Percentiles rank a stretch among this genome's conserved stretches.
phyloP scores from a whole-genome alignment of 2,113 vertebrate genomes.

The Hipposideros armiger region DNA sequence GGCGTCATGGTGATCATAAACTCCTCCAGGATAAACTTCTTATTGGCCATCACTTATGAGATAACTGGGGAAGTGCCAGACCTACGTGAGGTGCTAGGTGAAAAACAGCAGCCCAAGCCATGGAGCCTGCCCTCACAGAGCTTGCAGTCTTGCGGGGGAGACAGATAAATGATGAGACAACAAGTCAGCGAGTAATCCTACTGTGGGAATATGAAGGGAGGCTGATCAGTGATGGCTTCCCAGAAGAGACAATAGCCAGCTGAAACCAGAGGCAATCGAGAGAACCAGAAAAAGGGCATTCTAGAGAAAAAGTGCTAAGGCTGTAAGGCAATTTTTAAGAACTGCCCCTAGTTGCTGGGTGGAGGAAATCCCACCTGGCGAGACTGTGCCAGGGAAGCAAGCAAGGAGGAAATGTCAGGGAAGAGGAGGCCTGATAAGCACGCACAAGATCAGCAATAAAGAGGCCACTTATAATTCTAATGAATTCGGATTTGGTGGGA shows the following conservation, averaged over 20 bases:
- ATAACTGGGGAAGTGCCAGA: not conserved
- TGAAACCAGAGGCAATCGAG: not conserved
- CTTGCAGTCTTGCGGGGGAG: accelerated
- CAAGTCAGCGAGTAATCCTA: accelerated
- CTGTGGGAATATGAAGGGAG: not conserved
- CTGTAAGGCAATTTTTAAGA: not conserved
- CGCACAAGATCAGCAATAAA: not conserved
- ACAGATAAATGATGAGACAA: not conserved
- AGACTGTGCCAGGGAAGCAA: not conserved
- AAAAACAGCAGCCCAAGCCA: accelerated
- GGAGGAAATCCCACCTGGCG: not conserved
- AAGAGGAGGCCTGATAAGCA: not conserved
- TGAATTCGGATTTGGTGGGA: not conserved
- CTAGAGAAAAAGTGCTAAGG: not conserved
- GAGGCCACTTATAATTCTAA: not conserved
- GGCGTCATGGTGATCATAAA: not conserved
- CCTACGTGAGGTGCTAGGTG: not conserved
- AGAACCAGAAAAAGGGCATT: not conserved
- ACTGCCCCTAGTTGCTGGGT: accelerated
- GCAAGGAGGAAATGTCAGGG: not conserved
- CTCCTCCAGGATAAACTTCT: not conserved
- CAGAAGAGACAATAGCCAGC: not conserved
- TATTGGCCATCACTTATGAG: not conserved
- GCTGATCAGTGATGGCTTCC: not conserved
- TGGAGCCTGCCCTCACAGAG: not conserved